These are phyloP conservation scores for Patella pellucida DNA, from an alignment of 2,888 invertebrate species.

Conservation along the genomic window DNA sequence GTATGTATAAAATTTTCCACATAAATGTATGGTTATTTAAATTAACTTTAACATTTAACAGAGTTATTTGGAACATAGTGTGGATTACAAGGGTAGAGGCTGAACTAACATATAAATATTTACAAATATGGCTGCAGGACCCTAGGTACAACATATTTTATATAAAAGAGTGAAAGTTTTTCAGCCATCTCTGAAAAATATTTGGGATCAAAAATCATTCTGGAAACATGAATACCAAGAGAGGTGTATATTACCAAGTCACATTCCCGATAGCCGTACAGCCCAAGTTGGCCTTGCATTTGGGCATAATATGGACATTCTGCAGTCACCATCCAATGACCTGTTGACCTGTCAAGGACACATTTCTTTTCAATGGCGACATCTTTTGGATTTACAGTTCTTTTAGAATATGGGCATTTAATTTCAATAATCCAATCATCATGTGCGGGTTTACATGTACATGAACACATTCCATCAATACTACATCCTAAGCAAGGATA, in stretches of 20 bases:
- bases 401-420: slow-evolving; percentile 15
- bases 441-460: slow-evolving; percentile 16
- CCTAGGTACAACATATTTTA: slow-evolving; percentile 14
- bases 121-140: not conserved
- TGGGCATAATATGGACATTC: slow-evolving; percentile 20
- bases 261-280: slow-evolving; percentile 12
- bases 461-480: slow-evolving; percentile 14
- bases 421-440: slow-evolving; percentile 17
- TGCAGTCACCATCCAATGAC: not conserved
- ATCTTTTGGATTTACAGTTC: not conserved
- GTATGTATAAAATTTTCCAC: no score
- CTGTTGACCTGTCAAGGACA: not conserved
- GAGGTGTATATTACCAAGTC: slow-evolving; percentile 23
- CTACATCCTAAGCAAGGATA: slow-evolving; percentile 18
- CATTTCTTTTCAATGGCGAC: slow-evolving; percentile 14
- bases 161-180: no score
- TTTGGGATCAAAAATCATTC: slow-evolving; percentile 8
- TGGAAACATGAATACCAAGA: slow-evolving; percentile 19
- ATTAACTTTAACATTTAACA: no score
- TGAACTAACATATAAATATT: no score
- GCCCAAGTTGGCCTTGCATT: slow-evolving; percentile 21
- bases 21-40: no score
- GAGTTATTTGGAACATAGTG: no score
- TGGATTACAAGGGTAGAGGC: no score
- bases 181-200: slow-evolving; percentile 10